Evolutionary conservation across 2,797 vertebrate species (phyloP).

Genomic region (Hapalemur alaotrensis): DNA sequence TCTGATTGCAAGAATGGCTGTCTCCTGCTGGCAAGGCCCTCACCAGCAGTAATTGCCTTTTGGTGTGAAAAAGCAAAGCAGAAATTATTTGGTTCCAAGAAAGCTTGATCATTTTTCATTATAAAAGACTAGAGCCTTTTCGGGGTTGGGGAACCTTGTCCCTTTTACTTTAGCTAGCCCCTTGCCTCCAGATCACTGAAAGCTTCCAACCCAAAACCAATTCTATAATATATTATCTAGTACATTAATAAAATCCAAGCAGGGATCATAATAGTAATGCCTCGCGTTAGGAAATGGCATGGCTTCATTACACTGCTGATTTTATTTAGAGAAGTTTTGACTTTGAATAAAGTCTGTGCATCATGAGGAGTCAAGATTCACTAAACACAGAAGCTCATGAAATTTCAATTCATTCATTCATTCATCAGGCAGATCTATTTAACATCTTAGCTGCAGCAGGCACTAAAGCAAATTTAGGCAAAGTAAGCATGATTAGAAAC

Average conservation of each 20-base stretch:
- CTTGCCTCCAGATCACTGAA: not conserved
- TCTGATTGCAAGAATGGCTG: not conserved
- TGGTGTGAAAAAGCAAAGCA: not conserved
- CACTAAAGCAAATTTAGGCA: not conserved
- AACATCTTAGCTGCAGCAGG: not conserved
- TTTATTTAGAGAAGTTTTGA: not conserved
- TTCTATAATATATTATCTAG: not conserved
- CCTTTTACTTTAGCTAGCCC: not conserved
- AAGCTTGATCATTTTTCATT: not conserved
- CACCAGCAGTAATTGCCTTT: not conserved
- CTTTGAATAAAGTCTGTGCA: not conserved
- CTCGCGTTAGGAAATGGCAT: not conserved
- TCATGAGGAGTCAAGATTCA: not conserved
- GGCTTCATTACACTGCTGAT: not conserved
- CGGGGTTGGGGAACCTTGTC: not conserved
- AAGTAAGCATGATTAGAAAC: not conserved
- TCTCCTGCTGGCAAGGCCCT: not conserved
- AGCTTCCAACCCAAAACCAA: not conserved
- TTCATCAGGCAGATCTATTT: not conserved
- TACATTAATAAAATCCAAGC: not conserved
- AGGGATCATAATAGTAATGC: not conserved
- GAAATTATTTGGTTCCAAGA: not conserved
- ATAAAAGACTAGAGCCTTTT: not conserved
- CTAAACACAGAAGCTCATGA: not conserved
- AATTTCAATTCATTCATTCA: not conserved